Percentiles rank a stretch among this genome's conserved stretches.
These are phyloP conservation scores for Thunnus maccoyii DNA, from an alignment of 2,113 vertebrate species.

Conservation along the genomic window DNA sequence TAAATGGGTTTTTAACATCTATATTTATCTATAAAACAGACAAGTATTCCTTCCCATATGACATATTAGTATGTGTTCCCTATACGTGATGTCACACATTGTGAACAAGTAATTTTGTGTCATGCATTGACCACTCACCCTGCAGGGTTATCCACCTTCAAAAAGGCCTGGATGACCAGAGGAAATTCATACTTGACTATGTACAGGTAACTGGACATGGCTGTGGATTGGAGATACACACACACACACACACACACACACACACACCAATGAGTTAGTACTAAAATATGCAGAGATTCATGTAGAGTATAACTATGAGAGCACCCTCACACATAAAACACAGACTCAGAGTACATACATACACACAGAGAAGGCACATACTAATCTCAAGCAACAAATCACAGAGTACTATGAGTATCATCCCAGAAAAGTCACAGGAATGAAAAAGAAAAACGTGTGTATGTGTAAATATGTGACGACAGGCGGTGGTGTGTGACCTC, in stretches of 20 bases:
- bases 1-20: neutral
- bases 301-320: neutral
- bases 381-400: neutral
- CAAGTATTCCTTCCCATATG: neutral
- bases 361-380: neutral
- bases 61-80: neutral
- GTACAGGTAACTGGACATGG: slow-evolving; percentile 97
- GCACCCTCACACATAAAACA: neutral
- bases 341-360: slow-evolving; percentile 1
- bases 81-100: neutral
- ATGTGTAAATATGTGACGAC: slow-evolving; percentile 1
- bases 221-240: slow-evolving; percentile 77
- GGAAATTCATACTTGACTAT: slow-evolving; percentile 98
- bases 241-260: neutral
- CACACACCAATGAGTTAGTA: neutral
- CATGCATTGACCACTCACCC: slow-evolving; percentile 74
- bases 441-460: neutral
- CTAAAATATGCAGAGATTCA: neutral
- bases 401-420: slow-evolving; percentile 22
- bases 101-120: neutral
- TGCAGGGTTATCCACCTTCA: slow-evolving; percentile 79
- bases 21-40: neutral
- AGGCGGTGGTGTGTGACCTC: slow-evolving; percentile 39
- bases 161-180: slow-evolving; percentile 91
- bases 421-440: slow-evolving; percentile 11